Conservation (phyloP, 2,113 vertebrate genomes). For the Puffinus mauretanicus region DNA sequence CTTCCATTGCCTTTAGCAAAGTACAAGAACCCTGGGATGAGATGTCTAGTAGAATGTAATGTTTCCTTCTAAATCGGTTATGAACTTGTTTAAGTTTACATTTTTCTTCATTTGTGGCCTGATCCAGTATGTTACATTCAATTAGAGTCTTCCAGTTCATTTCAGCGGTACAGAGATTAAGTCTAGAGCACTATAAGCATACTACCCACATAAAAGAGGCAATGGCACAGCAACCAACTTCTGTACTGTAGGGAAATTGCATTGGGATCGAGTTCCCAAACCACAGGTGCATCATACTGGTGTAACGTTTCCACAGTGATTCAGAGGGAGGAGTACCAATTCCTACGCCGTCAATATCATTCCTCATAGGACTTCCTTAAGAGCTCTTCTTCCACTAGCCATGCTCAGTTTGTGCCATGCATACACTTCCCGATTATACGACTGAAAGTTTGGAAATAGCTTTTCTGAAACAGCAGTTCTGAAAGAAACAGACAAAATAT, state of each 20-base stretch:
- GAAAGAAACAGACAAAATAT: background rate
- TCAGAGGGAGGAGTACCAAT: background rate
- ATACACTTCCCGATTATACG: background rate
- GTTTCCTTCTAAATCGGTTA: background rate
- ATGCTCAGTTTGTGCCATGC: background rate
- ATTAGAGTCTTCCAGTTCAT: background rate
- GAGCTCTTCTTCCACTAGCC: background rate
- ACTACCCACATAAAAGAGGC: background rate
- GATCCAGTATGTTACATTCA: background rate
- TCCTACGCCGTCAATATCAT: fast-evolving
- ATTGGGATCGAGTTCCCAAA: background rate
- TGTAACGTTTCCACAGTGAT: background rate
- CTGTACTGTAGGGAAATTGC: background rate
- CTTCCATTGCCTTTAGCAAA: conserved; percentile 1
- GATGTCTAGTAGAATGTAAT: background rate
- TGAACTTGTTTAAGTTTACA: background rate
- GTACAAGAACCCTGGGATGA: background rate
- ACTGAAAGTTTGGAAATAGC: background rate
- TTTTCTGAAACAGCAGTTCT: background rate
- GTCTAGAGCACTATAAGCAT: background rate
- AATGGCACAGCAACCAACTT: background rate
- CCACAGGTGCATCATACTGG: fast-evolving
- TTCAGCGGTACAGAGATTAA: background rate
- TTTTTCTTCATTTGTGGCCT: background rate
- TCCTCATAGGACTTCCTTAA: background rate